Conservation (phyloP, 2,797 vertebrate genomes). For the Coranthus polyacanthus region DNA sequence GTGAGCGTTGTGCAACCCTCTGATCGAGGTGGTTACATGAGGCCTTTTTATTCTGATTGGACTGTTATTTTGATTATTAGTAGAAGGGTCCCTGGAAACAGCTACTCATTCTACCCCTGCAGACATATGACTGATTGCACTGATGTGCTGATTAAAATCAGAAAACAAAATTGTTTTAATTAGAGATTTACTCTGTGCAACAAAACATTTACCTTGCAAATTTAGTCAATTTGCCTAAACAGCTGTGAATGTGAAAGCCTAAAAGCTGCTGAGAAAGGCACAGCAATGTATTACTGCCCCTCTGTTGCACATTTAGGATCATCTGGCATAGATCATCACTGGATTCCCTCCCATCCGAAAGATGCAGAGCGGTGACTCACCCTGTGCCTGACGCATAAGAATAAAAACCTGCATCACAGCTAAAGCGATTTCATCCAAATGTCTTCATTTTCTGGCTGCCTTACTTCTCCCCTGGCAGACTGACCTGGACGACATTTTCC, state of each 20-base stretch:
- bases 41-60: too few relatives aligned
- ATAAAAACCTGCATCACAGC: conserved; percentile 37
- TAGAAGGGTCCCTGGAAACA: too few relatives aligned
- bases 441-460: conserved; percentile 52
- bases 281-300: neutral
- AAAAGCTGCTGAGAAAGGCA: conserved; percentile 29
- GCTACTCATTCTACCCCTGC: too few relatives aligned
- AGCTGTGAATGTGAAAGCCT: conserved; percentile 10
- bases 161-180: neutral
- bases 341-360: conserved; percentile 41
- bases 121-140: neutral
- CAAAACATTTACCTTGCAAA: neutral
- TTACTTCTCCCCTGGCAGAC: conserved; percentile 48
- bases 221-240: neutral
- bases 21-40: too few relatives aligned
- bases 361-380: conserved; percentile 49
- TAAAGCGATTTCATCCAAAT: conserved; percentile 52
- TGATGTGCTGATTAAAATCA: neutral
- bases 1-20: too few relatives aligned
- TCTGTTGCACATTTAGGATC: conserved; percentile 1
- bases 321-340: conserved; percentile 39
- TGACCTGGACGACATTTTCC: conserved; percentile 34
- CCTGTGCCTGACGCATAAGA: conserved; percentile 1
- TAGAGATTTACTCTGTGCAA: neutral
- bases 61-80: too few relatives aligned